Evolutionary conservation across 2,888 invertebrate species (phyloP).

Genomic region (Lycaena phlaeas): DNA sequence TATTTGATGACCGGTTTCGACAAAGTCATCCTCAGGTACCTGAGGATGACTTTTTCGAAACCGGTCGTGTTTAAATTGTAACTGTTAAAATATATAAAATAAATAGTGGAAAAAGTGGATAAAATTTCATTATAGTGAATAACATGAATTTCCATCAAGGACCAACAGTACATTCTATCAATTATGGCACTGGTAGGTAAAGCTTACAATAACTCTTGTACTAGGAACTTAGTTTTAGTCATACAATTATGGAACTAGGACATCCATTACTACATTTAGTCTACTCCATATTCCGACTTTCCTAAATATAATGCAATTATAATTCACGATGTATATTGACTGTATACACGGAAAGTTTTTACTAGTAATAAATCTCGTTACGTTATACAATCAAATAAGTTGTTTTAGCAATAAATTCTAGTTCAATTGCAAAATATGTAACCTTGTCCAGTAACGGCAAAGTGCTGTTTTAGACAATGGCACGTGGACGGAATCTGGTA

Average conservation of each 20-base stretch:
- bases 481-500: conserved; percentile 12
- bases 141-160: no score
- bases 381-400: not conserved
- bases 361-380: not conserved
- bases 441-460: conserved; percentile 14
- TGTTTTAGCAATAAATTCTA: conserved; percentile 11
- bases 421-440: conserved; percentile 13
- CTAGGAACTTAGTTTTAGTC: not conserved
- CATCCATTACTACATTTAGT: not conserved
- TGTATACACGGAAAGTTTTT: conserved; percentile 6
- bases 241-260: not conserved
- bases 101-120: no score
- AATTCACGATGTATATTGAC: not conserved
- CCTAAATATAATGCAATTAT: not conserved
- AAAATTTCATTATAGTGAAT: no score
- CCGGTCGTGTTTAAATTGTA: no score
- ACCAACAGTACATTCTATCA: no score
- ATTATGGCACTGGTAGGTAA: no score
- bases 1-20: no score
- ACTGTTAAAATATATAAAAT: no score
- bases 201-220: no score
- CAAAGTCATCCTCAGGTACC: no score
- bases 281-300: not conserved
- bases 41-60: no score
- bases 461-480: conserved; percentile 9